Evolutionary conservation across 2,113 vertebrate species (phyloP).

Genomic region (Bolborhynchus lineola): DNA sequence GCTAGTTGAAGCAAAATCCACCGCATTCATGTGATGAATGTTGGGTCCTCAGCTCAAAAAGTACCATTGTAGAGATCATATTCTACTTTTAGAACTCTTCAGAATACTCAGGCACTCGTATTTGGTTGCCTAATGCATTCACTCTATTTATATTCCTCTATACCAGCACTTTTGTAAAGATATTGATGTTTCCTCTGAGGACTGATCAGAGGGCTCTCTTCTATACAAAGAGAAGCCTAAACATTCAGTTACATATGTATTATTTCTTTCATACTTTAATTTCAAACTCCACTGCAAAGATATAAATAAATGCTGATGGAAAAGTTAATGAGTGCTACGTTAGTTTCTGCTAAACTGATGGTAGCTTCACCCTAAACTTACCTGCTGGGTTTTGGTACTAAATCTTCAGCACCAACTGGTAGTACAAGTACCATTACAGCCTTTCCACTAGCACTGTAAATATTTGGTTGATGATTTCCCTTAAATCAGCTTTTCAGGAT

Average conservation of each 20-base stretch:
- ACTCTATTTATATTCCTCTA: background rate
- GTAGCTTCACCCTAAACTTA: background rate
- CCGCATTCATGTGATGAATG: too few species aligned
- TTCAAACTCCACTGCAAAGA: background rate
- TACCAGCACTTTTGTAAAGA: background rate
- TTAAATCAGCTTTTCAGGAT: background rate
- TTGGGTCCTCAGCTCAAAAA: background rate
- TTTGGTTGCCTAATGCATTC: background rate
- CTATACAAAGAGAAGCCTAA: background rate
- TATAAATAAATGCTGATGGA: background rate
- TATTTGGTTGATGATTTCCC: background rate
- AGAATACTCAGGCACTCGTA: background rate
- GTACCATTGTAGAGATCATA: background rate
- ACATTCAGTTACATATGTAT: background rate
- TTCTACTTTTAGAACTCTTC: background rate
- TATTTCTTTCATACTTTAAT: background rate
- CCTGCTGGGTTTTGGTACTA: background rate
- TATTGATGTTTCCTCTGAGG: background rate
- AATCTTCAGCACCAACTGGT: background rate
- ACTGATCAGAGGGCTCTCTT: background rate
- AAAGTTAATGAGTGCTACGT: background rate
- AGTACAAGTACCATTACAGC: background rate
- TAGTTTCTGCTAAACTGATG: background rate
- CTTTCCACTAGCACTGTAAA: background rate
- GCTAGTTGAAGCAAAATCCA: rapidly evolving